These are phyloP conservation scores for Pholis gunnellus DNA, from an alignment of 2,113 vertebrate genomes.

Conservation along the genomic window DNA sequence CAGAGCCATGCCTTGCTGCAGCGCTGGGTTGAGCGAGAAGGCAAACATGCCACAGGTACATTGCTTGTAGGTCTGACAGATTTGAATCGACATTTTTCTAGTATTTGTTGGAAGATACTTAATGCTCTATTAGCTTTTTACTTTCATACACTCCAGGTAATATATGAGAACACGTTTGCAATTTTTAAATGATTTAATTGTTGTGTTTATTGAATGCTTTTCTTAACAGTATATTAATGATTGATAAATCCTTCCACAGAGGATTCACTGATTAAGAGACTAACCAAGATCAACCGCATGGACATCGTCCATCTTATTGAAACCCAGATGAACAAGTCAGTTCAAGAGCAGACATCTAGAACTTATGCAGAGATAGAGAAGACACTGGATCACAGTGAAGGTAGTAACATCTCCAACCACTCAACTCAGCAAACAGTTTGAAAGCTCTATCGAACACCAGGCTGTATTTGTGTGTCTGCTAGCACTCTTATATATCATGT, in stretches of 20 bases:
- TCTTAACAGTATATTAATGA: not conserved
- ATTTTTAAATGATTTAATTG: constrained; percentile 1
- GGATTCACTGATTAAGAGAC: constrained; percentile 89
- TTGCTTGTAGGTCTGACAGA: not conserved
- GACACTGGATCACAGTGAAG: constrained; percentile 95
- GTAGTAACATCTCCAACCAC: constrained; percentile 71
- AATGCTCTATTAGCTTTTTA: not conserved
- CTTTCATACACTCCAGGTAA: not conserved
- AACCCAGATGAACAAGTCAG: constrained; percentile 88
- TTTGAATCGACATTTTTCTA: not conserved
- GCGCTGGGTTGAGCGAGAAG: constrained; percentile 94
- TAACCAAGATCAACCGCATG: constrained; percentile 99
- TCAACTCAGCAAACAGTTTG: not conserved
- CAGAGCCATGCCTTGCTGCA: constrained; percentile 95
- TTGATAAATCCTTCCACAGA: constrained; percentile 80
- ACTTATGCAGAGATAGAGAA: constrained; percentile 92
- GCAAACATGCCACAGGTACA: constrained; percentile 93
- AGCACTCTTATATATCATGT: not conserved
- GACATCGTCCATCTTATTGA: constrained; percentile 98
- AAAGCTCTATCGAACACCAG: not conserved
- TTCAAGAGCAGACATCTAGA: constrained; percentile 85
- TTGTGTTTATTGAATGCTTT: constrained; percentile 10
- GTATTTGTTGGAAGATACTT: not conserved
- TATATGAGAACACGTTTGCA: not conserved
- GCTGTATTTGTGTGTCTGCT: not conserved